phyloP scores from a whole-genome alignment of 2,113 vertebrate species.

The Nycticorax nycticorax region DNA sequence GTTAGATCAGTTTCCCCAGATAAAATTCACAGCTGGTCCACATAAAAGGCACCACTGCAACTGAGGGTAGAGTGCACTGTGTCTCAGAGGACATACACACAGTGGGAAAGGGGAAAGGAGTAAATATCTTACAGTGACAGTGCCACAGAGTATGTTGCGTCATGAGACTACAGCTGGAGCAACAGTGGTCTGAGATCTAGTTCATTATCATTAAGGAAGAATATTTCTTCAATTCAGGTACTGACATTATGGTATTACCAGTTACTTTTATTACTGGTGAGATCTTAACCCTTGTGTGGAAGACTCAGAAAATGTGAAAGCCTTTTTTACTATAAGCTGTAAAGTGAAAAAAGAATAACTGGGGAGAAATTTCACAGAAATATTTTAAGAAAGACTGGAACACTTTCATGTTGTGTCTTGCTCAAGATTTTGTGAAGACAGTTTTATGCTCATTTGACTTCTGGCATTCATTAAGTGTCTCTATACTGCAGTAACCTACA shows the following conservation, averaged over 20 bases:
- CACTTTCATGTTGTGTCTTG: constrained; percentile 54
- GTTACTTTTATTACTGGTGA: background rate
- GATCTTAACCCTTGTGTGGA: background rate
- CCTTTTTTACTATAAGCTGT: background rate
- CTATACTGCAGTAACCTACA: background rate
- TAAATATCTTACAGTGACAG: background rate
- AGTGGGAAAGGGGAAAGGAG: background rate
- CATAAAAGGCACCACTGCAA: background rate
- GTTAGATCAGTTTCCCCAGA: background rate
- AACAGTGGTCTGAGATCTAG: background rate
- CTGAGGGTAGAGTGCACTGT: background rate
- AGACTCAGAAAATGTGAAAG: background rate
- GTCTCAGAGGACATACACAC: background rate
- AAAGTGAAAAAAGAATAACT: background rate
- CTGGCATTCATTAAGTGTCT: constrained; percentile 20
- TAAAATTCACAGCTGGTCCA: background rate
- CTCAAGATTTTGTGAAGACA: background rate
- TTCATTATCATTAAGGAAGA: background rate
- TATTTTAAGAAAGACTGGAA: background rate
- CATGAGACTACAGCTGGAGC: background rate
- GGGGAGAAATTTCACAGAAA: background rate
- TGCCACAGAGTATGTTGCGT: background rate
- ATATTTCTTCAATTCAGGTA: background rate
- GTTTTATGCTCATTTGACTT: constrained; percentile 59
- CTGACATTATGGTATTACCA: background rate